Conservation (phyloP, 2,113 vertebrate species). For the Telmatochromis sp. region DNA sequence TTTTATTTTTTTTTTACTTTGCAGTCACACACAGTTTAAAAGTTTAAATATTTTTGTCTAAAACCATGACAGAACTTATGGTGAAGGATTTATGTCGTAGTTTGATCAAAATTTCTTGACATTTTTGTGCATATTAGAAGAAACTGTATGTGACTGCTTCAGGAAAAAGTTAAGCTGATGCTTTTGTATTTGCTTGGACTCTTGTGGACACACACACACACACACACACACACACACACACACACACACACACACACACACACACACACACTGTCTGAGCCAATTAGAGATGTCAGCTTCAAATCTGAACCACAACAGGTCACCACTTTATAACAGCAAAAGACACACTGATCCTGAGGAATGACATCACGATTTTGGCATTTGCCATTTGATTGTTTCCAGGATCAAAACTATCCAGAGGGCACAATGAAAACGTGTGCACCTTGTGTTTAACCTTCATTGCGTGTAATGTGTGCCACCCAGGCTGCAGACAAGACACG, state of each 20-base stretch:
- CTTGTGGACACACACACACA: neutral
- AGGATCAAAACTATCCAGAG: slow-evolving; percentile 67
- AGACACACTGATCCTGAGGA: neutral
- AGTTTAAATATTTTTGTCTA: neutral
- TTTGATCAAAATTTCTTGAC: neutral
- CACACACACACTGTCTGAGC: neutral
- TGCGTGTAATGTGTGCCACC: slow-evolving; percentile 83
- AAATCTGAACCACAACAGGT: slow-evolving; percentile 6
- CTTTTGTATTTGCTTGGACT: neutral
- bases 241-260: neutral
- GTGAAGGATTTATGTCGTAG: neutral
- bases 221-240: neutral
- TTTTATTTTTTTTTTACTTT: neutral
- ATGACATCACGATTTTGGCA: neutral
- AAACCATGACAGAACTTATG: neutral
- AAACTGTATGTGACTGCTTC: neutral
- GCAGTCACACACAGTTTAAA: neutral
- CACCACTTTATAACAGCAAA: slow-evolving; percentile 21
- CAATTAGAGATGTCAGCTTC: slow-evolving; percentile 22
- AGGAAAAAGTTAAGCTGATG: neutral
- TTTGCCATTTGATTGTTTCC: slow-evolving; percentile 56
- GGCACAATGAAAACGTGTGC: slow-evolving; percentile 74
- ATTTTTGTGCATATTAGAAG: neutral
- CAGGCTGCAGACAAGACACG: slow-evolving; percentile 91
- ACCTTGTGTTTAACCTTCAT: slow-evolving; percentile 81